Evolutionary conservation across 2,797 vertebrate species (phyloP), one percentile per base, ranked within the genome.

Genomic region (Sebastes taczanowskii): DNA sequence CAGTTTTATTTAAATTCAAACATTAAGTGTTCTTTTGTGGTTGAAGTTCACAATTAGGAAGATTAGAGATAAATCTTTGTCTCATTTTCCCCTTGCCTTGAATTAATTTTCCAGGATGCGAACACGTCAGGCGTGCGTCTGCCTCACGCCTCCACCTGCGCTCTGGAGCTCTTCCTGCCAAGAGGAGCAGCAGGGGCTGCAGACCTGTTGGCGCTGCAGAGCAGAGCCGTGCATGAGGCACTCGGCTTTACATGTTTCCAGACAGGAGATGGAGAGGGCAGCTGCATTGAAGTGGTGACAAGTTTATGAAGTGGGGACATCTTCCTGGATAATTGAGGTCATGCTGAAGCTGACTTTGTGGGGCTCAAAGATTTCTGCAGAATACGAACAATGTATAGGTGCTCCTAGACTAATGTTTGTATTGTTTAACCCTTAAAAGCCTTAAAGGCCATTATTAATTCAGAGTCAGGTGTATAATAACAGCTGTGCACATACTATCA

Each of bases 141-240:
- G 14, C 95, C 94, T 0, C 59, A 88, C n/a, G n/a, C 86, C 3
- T 87, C 84, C 59, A 80, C 84, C 4, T 89, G 78, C 4, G 58
- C 85, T 49, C 90, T 93, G 85, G 88, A 89, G 78, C 82, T 95
- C 18, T 93, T 89, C 66, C 80, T 96, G 23, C 95, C 92, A 0
- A 84, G 89, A 29, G 84, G 82, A 9, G 74, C 78, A 10, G 66
- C 25, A 5, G 69, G 59, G 30, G 32, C 83, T n/a, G 68, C 1
- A 18, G 89, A 88, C 22, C 84, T 95, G 71, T n/a, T 86, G 66
- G 46, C 1, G 4, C 76, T 95, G 84, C 84, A 95, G 63, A 85
- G 82, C 60, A 90, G 77, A 92, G 89, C 94, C 3, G 65, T 95
- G 32, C 82, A 60, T 0, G 83, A 87, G 27, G 76, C 87, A 6